phyloP scores from a whole-genome alignment of 2,888 invertebrate genomes.

The Sylvicola fuscatus region DNA sequence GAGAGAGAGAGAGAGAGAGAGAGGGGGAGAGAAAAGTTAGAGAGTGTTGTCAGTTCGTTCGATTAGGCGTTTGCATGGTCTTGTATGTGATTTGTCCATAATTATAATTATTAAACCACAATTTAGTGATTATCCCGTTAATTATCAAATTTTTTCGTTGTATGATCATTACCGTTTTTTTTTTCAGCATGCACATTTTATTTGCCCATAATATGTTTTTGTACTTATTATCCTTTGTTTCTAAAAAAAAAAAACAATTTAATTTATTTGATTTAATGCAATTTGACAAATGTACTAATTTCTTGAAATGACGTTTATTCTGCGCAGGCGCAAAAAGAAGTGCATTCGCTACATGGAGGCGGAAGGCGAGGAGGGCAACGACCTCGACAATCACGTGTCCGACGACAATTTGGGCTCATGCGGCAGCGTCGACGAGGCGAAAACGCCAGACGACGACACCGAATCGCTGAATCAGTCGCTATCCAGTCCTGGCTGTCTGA shows the following conservation, averaged over 20 bases:
- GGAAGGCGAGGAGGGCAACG: conserved; percentile 40
- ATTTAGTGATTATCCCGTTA: too few relatives aligned
- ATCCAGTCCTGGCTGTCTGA: conserved; percentile 38
- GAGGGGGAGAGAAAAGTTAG: too few relatives aligned
- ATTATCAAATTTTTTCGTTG: too few relatives aligned
- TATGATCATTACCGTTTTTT: too few relatives aligned
- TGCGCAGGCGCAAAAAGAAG: conserved; percentile 83
- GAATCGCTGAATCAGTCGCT: conserved; percentile 39
- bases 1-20: too few relatives aligned
- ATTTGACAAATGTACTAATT: conserved; percentile 2
- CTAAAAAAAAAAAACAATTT: conserved; percentile 8
- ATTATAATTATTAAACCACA: too few relatives aligned
- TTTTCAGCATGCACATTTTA: too few relatives aligned
- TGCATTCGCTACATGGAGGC: conserved; percentile 91
- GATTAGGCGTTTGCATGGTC: too few relatives aligned
- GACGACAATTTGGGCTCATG: conserved; percentile 62
- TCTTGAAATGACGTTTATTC: not conserved
- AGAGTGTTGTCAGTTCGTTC: too few relatives aligned
- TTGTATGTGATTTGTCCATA: too few relatives aligned
- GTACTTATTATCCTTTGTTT: conserved; percentile 7
- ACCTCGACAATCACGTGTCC: conserved; percentile 29
- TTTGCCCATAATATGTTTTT: too few relatives aligned
- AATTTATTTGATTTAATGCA: conserved; percentile 12
- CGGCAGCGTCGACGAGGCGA: conserved; percentile 51
- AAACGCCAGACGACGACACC: conserved; percentile 43